These are phyloP conservation scores for Bovichtus variegatus DNA, from an alignment of 2,797 vertebrate species.

Conservation along the genomic window DNA sequence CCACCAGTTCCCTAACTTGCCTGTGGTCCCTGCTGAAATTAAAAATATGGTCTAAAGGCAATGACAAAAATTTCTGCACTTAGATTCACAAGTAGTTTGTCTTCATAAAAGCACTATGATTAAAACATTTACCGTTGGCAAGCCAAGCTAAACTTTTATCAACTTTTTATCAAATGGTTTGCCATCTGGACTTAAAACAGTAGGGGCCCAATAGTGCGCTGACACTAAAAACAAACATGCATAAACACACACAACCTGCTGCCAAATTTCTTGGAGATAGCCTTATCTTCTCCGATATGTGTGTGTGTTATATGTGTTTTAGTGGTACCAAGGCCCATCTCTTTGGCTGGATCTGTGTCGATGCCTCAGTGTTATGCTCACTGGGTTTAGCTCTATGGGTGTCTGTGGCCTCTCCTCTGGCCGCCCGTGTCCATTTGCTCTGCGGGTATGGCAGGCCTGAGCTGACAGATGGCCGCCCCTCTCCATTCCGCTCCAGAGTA, in stretches of 20 bases:
- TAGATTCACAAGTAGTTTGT: constrained; percentile 46
- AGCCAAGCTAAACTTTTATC: constrained; percentile 78
- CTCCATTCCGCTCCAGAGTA: constrained; percentile 87
- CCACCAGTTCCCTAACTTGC: constrained; percentile 7
- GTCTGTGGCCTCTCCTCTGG: constrained; percentile 86
- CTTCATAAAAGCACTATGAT: constrained; percentile 66
- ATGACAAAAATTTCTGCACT: constrained; percentile 32
- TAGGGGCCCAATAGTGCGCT: constrained; percentile 81
- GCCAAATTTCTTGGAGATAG: constrained; percentile 81
- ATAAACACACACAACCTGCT: constrained; percentile 79
- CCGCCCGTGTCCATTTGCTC: constrained; percentile 88
- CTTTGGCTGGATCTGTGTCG: constrained; percentile 78
- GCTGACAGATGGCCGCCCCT: constrained; percentile 89
- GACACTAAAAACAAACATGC: constrained; percentile 83
- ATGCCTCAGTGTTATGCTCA: constrained; percentile 82
- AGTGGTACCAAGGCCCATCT: constrained; percentile 82
- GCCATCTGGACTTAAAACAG: constrained; percentile 86
- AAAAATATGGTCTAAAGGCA: constrained; percentile 33
- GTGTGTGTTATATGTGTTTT: constrained; percentile 74
- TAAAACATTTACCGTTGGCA: constrained; percentile 75
- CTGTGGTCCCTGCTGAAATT: constrained; percentile 23
- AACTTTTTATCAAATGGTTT: constrained; percentile 84
- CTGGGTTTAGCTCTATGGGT: constrained; percentile 85
- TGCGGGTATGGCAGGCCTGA: constrained; percentile 87
- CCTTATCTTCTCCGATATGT: constrained; percentile 64